A percentile compares a stretch with the other conserved stretches of the same genome.
Conservation (phyloP, 2,797 vertebrate species). For the Balearica regulorum region DNA sequence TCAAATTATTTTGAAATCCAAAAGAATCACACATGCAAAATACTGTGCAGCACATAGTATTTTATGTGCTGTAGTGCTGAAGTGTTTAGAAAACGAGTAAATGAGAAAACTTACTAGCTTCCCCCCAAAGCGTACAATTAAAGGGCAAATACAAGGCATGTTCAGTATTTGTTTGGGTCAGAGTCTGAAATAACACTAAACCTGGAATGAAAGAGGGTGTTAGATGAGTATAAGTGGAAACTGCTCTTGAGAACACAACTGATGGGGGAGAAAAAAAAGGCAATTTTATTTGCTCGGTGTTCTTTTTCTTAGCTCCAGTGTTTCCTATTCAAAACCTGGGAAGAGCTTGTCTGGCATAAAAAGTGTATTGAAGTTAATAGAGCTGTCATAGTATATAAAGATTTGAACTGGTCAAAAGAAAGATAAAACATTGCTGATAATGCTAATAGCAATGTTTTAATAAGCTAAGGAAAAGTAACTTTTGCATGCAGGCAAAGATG, state of each 20-base stretch:
- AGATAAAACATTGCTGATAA: not conserved
- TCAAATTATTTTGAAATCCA: not conserved
- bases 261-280: not conserved
- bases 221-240: not conserved
- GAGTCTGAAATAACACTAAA: not conserved
- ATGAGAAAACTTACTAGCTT: not conserved
- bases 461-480: not conserved
- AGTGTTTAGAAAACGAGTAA: not conserved
- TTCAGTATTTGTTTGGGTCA: not conserved
- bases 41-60: not conserved
- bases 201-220: not conserved
- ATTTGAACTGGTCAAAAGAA: not conserved
- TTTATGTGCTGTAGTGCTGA: not conserved
- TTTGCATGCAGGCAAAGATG: not conserved
- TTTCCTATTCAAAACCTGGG: not conserved
- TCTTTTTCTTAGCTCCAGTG: not conserved
- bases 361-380: not conserved
- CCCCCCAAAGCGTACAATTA: not conserved
- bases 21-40: not conserved
- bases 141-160: not conserved
- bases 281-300: not conserved
- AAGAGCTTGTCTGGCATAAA: not conserved
- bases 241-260: not conserved
- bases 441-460: not conserved
- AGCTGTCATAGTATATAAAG: not conserved